phyloP scores from a whole-genome alignment of 1,140 invertebrate species.

The Drosophila tsacasi region DNA sequence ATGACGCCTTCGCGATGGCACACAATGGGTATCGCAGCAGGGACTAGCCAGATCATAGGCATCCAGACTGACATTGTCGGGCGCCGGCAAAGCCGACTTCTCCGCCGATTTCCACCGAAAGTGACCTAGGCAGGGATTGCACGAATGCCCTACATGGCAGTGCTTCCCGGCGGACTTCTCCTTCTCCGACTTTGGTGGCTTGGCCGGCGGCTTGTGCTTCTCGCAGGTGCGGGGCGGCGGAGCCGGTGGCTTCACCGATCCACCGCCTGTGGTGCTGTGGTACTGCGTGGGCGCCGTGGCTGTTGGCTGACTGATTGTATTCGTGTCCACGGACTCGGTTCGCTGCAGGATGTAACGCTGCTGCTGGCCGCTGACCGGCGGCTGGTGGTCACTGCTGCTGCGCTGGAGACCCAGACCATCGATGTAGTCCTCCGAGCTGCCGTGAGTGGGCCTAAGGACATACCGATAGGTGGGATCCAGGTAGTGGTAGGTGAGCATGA shows the following conservation, averaged over 20 bases:
- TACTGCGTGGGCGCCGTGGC: conserved; percentile 67
- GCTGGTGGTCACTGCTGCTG: conserved; percentile 86
- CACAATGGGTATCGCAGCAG: conserved; percentile 93
- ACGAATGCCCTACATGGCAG: conserved; percentile 87
- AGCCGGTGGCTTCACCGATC: conserved; percentile 61
- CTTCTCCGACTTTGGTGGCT: conserved; percentile 65
- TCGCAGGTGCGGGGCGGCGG: conserved; percentile 81
- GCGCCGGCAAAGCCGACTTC: conserved; percentile 64
- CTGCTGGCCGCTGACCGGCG: conserved; percentile 26
- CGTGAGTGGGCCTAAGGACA: conserved; percentile 87
- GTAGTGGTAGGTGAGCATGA: conserved; percentile 89
- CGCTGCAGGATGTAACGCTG: conserved; percentile 66
- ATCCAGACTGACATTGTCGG: conserved; percentile 91
- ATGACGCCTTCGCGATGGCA: conserved; percentile 89
- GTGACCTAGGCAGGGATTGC: conserved; percentile 89
- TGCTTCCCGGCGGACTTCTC: conserved; percentile 65
- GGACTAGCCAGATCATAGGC: conserved; percentile 93
- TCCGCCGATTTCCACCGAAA: conserved; percentile 80
- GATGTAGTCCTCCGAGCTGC: conserved; percentile 87
- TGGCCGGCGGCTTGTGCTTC: conserved; percentile 77
- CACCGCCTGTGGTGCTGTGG: conserved; percentile 40
- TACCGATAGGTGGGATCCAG: conserved; percentile 89
- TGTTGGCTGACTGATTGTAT: conserved; percentile 66
- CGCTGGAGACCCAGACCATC: conserved; percentile 87
- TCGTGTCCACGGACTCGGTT: conserved; percentile 68